phyloP scores from a whole-genome alignment of 2,113 vertebrate species.

The Xiphophorus couchianus region DNA sequence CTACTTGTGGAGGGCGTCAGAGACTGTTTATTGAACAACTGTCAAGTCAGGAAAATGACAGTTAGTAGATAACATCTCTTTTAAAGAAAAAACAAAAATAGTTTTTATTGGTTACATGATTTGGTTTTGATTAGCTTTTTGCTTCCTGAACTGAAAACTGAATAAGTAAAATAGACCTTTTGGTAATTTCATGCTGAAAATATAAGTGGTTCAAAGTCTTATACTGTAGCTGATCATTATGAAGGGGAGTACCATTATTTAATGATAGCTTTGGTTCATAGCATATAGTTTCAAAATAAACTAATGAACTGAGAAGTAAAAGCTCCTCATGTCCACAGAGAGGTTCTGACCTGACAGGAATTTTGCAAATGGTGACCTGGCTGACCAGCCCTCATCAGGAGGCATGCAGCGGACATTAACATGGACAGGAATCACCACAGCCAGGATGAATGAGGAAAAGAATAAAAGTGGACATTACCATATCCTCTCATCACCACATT shows the following conservation, averaged over 20 bases:
- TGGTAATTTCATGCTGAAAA: too few species aligned
- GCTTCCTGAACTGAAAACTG: not conserved
- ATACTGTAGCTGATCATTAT: not conserved
- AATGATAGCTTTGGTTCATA: not conserved
- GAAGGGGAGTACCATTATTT: not conserved
- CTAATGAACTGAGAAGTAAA: not conserved
- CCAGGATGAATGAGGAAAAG: slow-evolving; percentile 49
- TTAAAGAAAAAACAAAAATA: not conserved
- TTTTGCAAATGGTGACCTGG: slow-evolving; percentile 25
- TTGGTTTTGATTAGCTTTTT: not conserved
- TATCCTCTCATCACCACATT: slow-evolving; percentile 57
- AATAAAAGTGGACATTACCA: slow-evolving; percentile 59
- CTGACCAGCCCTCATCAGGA: slow-evolving; percentile 34
- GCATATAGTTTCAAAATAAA: not conserved
- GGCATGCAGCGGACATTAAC: slow-evolving; percentile 22
- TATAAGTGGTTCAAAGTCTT: too few species aligned
- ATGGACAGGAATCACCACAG: slow-evolving; percentile 49
- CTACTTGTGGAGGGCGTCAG: not conserved
- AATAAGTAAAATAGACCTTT: not conserved
- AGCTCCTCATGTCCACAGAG: not conserved
- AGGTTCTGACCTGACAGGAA: slow-evolving; percentile 23
- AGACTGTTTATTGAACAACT: too few species aligned
- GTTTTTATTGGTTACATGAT: not conserved
- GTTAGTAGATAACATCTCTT: too few species aligned
- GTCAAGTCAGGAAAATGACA: too few species aligned